Evolutionary conservation across 1,140 invertebrate genomes (phyloP).

Genomic region (Caenorhabditis tropicalis): DNA sequence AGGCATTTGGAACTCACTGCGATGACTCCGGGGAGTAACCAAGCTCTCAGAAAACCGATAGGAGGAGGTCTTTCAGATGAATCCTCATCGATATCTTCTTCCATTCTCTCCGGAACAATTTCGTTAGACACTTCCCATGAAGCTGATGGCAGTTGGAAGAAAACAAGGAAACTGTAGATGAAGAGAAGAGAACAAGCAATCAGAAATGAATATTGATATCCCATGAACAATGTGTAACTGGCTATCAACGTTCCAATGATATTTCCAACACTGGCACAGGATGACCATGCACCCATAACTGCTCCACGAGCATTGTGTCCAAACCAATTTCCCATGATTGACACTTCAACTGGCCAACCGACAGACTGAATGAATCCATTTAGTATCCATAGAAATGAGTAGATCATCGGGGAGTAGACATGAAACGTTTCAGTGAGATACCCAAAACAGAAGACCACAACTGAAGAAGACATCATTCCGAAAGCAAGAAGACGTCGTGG

Average conservation of each 20-base stretch:
- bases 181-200: slow-evolving; percentile 73
- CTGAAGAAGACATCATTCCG: slow-evolving; percentile 50
- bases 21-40: slow-evolving; percentile 74
- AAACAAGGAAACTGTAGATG: slow-evolving; percentile 72
- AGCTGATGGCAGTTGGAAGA: slow-evolving; percentile 72
- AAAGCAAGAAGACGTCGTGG: slow-evolving; percentile 47
- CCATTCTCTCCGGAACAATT: not conserved
- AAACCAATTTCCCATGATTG: slow-evolving; percentile 74
- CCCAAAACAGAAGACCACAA: slow-evolving; percentile 48
- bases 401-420: slow-evolving; percentile 23
- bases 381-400: slow-evolving; percentile 45
- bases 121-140: slow-evolving; percentile 69
- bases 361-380: slow-evolving; percentile 54
- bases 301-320: slow-evolving; percentile 73
- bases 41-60: slow-evolving; percentile 72
- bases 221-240: slow-evolving; percentile 70
- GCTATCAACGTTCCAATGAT: slow-evolving; percentile 75
- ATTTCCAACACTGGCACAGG: slow-evolving; percentile 75
- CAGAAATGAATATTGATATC: slow-evolving; percentile 73
- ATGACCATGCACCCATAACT: slow-evolving; percentile 74
- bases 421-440: slow-evolving; percentile 45
- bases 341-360: slow-evolving; percentile 51
- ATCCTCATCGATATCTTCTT: not conserved
- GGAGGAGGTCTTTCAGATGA: slow-evolving; percentile 38
- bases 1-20: slow-evolving; percentile 63